Conservation (phyloP, 2,113 vertebrate species). For the Urocitellus parryii region DNA sequence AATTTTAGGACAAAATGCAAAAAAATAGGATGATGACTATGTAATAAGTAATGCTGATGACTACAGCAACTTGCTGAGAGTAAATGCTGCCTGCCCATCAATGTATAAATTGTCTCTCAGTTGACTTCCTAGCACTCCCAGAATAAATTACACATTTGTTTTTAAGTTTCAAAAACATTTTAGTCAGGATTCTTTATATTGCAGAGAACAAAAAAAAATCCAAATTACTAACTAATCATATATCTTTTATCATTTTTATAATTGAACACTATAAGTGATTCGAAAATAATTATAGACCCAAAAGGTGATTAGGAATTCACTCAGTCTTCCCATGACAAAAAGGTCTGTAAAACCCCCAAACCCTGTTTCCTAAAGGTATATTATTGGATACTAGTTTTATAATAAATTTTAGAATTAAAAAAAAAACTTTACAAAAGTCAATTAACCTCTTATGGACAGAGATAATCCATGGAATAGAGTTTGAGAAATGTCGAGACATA, state of each 20-base stretch:
- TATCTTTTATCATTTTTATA: constrained; percentile 1
- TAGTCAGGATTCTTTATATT: neutral
- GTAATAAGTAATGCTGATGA: neutral
- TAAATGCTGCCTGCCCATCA: neutral
- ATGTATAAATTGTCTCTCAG: neutral
- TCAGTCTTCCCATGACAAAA: neutral
- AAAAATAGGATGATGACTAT: neutral
- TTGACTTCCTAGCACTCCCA: neutral
- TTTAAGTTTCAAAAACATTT: constrained; percentile 51
- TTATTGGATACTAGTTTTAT: neutral
- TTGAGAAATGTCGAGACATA: neutral
- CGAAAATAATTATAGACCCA: constrained; percentile 8
- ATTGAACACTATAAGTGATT: neutral
- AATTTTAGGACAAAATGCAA: neutral
- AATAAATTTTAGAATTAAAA: neutral
- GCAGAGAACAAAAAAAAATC: neutral
- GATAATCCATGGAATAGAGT: neutral
- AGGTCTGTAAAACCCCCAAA: neutral
- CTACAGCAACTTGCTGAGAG: neutral
- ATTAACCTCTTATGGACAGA: neutral
- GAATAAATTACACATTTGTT: neutral
- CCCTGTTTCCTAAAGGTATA: neutral
- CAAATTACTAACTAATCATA: neutral
- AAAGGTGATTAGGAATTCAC: neutral
- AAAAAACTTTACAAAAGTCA: neutral